A percentile compares a stretch with the other conserved stretches of the same genome.
Conservation (phyloP, 64 coral and sea anemone genomes). For the Trachythela sp. region DNA sequence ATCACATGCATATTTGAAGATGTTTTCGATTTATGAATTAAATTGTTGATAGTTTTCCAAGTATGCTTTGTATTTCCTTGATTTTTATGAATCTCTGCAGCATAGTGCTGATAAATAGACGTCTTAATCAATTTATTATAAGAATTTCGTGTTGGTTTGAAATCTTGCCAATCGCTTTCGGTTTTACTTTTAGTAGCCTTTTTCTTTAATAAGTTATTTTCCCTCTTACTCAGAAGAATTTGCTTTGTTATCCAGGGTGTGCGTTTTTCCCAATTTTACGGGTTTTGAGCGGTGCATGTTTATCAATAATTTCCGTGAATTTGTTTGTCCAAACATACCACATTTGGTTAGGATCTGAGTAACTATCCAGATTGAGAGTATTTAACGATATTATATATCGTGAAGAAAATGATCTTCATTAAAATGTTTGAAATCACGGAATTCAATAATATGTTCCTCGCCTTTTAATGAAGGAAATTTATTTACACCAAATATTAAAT, state of each 20-base stretch:
- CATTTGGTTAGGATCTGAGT: conserved; percentile 3
- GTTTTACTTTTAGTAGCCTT: background rate
- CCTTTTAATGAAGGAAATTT: no score
- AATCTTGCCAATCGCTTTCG: background rate
- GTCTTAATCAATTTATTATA: conserved; percentile 12
- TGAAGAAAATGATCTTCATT: conserved; percentile 31
- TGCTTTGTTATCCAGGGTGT: conserved; percentile 15
- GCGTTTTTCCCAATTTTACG: background rate
- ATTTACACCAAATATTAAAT: no score
- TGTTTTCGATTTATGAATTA: no score
- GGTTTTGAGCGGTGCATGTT: background rate
- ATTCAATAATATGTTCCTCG: no score
- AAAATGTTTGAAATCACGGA: no score
- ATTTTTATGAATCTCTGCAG: background rate
- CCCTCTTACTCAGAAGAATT: background rate
- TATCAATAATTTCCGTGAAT: conserved; percentile 2
- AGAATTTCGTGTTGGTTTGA: background rate
- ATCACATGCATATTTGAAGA: no score
- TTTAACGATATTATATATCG: conserved; percentile 6
- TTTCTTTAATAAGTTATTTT: background rate
- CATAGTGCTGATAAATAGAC: conserved; percentile 1
- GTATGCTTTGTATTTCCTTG: background rate
- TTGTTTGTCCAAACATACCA: conserved; percentile 3
- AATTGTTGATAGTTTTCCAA: no score
- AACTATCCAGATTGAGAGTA: background rate